A percentile compares a stretch with the other conserved stretches of the same genome.
phyloP scores from a whole-genome alignment of 2,888 invertebrate species.

The Globia sparganii region DNA sequence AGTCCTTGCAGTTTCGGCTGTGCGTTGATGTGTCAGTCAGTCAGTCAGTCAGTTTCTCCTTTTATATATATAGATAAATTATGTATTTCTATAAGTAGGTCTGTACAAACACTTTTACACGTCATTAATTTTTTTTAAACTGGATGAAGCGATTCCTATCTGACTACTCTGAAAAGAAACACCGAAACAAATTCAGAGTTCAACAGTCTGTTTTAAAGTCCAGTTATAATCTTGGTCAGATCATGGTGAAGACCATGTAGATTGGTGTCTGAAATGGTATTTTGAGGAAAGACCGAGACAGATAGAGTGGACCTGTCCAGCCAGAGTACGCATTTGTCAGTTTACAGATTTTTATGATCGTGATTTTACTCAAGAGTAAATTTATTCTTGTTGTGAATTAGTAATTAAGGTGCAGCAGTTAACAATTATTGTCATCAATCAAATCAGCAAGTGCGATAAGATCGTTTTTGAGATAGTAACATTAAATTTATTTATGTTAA shows the following conservation, averaged over 20 bases:
- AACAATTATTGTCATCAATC: conserved; percentile 48
- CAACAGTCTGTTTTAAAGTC: not conserved
- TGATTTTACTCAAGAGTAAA: not conserved
- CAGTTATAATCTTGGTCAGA: not conserved
- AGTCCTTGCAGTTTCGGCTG: too few species aligned
- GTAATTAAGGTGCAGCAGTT: conserved; percentile 19
- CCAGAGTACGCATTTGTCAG: too few species aligned
- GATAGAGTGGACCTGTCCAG: not conserved
- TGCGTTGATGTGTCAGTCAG: too few species aligned
- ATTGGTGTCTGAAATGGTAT: not conserved
- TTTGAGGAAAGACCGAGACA: not conserved
- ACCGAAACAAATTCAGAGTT: not conserved
- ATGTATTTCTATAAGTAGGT: not conserved
- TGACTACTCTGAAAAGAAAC: too few species aligned
- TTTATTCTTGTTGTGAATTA: conserved; percentile 8
- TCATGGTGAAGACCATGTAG: not conserved
- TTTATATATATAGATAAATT: too few species aligned
- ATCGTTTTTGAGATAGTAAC: conserved; percentile 47
- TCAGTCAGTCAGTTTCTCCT: too few species aligned
- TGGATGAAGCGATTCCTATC: too few species aligned
- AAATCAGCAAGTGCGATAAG: conserved; percentile 44
- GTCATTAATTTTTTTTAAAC: not conserved
- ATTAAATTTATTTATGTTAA: conserved; percentile 46
- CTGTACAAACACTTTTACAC: not conserved
- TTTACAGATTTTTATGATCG: not conserved